Evolutionary conservation across 2,113 vertebrate species (phyloP).

Genomic region (Thymallus thymallus): DNA sequence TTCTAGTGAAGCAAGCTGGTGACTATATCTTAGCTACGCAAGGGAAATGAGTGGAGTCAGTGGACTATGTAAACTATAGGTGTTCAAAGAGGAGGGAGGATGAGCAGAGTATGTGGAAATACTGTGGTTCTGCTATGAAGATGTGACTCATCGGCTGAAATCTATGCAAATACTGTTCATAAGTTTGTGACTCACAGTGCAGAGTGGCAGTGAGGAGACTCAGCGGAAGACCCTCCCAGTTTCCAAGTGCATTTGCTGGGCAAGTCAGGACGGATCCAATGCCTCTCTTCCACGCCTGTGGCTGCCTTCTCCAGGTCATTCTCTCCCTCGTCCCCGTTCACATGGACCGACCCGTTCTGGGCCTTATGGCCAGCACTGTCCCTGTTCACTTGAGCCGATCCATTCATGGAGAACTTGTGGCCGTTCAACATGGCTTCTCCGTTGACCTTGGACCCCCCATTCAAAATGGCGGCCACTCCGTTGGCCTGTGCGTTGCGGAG

Average conservation of each 20-base stretch:
- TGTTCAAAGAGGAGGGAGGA: too few relatives aligned
- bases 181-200: constrained; percentile 56
- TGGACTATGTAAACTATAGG: too few relatives aligned
- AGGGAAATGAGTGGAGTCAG: too few relatives aligned
- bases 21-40: too few relatives aligned
- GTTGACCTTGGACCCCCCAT: not conserved
- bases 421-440: not conserved
- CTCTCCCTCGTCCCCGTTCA: not conserved
- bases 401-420: not conserved
- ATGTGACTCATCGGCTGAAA: too few relatives aligned
- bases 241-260: constrained; percentile 91
- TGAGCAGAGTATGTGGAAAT: too few relatives aligned
- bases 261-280: constrained; percentile 87
- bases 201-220: constrained; percentile 80
- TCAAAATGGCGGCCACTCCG: not conserved
- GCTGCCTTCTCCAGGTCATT: constrained; percentile 11
- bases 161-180: not conserved
- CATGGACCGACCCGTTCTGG: not conserved
- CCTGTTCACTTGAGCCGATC: constrained; percentile 36
- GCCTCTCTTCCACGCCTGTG: constrained; percentile 60
- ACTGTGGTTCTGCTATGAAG: too few relatives aligned
- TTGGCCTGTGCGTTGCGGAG: not conserved
- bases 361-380: too few relatives aligned
- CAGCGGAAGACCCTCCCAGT: constrained; percentile 67
- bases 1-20: too few relatives aligned